Conservation (phyloP, 2,797 vertebrate genomes). For the Sparidentex hasta region DNA sequence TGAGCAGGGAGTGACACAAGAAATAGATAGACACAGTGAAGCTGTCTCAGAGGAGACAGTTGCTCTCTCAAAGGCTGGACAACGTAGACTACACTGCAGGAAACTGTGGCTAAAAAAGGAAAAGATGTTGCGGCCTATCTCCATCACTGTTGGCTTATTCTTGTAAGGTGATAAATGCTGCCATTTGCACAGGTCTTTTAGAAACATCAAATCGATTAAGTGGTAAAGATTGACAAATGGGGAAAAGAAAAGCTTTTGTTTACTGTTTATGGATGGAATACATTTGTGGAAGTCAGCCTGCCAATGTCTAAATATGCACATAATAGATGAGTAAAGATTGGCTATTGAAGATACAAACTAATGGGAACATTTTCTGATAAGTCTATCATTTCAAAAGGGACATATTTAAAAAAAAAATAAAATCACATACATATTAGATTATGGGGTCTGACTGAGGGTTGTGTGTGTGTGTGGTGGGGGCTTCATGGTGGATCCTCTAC, state of each 20-base stretch:
- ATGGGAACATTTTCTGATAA: neutral
- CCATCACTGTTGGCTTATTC: slow-evolving; percentile 18
- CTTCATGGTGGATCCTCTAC: neutral
- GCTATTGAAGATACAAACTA: neutral
- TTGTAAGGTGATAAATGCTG: slow-evolving; percentile 25
- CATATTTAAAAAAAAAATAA: no score
- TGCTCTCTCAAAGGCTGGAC: slow-evolving; percentile 33
- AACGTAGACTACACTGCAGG: slow-evolving; percentile 20
- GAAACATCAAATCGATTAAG: slow-evolving; percentile 21
- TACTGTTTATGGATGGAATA: neutral
- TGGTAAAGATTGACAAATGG: neutral
- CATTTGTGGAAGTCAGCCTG: neutral
- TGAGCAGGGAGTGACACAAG: slow-evolving; percentile 63
- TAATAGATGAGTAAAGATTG: neutral
- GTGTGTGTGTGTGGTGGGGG: neutral
- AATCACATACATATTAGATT: no score
- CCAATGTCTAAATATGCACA: neutral
- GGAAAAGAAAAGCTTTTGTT: slow-evolving; percentile 23
- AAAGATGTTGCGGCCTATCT: slow-evolving; percentile 11
- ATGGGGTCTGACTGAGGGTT: no score
- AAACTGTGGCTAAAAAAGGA: neutral
- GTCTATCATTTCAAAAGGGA: neutral
- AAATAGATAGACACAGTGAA: slow-evolving; percentile 70
- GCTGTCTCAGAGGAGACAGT: slow-evolving; percentile 55
- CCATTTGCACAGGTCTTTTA: slow-evolving; percentile 16